Evolutionary conservation across 2,113 vertebrate genomes (phyloP).

Genomic region (Oncorhynchus gorbuscha): DNA sequence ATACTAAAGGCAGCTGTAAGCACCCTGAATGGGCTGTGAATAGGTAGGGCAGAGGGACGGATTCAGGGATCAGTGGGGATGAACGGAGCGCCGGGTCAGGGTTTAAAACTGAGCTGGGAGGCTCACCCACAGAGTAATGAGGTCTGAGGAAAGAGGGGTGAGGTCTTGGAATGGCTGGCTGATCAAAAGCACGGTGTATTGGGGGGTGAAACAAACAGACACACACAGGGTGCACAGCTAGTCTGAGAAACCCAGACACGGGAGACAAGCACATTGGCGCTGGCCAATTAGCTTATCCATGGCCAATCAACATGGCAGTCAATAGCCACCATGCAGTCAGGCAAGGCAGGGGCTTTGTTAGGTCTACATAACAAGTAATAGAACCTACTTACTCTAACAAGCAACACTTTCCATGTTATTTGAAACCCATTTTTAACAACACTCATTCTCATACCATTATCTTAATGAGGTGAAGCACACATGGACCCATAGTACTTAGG

Average conservation of each 20-base stretch:
- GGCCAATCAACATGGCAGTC: not conserved
- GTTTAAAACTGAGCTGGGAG: not conserved
- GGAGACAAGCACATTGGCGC: not conserved
- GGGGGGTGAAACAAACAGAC: not conserved
- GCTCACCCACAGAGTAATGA: not conserved
- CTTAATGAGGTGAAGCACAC: not conserved
- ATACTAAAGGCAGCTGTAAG: not conserved
- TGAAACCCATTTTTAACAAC: too few relatives aligned
- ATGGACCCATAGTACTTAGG: not conserved
- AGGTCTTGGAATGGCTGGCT: not conserved
- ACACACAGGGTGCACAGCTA: not conserved
- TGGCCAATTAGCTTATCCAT: constrained; percentile 1
- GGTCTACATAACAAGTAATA: too few relatives aligned
- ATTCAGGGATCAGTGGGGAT: not conserved
- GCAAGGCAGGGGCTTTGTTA: not conserved
- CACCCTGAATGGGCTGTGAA: not conserved
- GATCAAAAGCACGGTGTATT: not conserved
- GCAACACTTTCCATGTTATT: too few relatives aligned
- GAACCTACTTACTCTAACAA: too few relatives aligned
- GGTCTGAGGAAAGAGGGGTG: not conserved
- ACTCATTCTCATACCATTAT: too few relatives aligned
- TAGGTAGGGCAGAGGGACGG: too few relatives aligned
- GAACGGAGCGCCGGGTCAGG: not conserved
- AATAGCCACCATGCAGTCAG: not conserved
- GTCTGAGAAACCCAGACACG: not conserved